A percentile compares a stretch with the other conserved stretches of the same genome.
These are phyloP conservation scores for Clarias laeviceps DNA, from an alignment of 2,797 vertebrate species.

Conservation along the genomic window DNA sequence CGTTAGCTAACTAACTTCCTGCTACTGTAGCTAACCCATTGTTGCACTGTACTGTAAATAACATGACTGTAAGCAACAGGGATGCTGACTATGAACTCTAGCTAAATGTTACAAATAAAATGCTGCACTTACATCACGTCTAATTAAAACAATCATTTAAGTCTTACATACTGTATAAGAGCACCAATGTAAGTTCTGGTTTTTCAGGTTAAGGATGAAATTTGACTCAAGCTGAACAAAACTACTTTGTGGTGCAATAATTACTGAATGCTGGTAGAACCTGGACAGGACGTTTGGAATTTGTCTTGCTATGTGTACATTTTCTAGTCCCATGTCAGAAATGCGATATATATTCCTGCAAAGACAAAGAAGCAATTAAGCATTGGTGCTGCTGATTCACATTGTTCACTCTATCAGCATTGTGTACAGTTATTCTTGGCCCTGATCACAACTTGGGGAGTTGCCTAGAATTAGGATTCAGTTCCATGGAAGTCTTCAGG, in stretches of 20 bases:
- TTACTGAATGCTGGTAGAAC: not conserved
- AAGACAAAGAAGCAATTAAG: not conserved
- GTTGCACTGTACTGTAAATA: not conserved
- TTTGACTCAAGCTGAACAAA: not conserved
- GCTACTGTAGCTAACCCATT: not conserved
- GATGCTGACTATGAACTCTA: not conserved
- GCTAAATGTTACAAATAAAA: not conserved
- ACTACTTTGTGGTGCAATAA: not conserved
- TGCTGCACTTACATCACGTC: not conserved
- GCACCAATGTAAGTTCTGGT: not conserved
- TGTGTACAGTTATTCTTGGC: not conserved
- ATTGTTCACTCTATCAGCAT: not conserved
- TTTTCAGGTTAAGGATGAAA: not conserved
- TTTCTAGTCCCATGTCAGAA: not conserved
- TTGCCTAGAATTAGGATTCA: not conserved
- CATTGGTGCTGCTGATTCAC: not conserved
- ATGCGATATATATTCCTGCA: not conserved
- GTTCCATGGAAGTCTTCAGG: not conserved
- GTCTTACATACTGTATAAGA: not conserved
- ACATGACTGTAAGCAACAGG: not conserved
- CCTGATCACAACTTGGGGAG: not conserved
- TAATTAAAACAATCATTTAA: not conserved
- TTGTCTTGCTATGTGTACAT: not conserved
- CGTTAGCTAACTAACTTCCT: not conserved
- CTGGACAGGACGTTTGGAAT: not conserved